Conservation (phyloP, 2,888 invertebrate species). For the Drosophila meridiana region DNA sequence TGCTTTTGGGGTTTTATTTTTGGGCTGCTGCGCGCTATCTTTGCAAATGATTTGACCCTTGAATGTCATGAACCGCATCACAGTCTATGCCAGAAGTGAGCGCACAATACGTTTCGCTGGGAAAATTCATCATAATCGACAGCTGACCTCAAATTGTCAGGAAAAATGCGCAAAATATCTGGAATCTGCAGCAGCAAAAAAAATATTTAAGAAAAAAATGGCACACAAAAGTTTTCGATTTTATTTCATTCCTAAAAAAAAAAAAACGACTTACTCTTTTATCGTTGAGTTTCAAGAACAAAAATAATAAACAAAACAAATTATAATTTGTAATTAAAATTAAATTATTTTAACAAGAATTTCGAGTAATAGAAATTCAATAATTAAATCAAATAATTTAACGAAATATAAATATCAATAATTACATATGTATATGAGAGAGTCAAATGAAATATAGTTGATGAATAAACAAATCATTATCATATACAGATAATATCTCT, state of each 20-base stretch:
- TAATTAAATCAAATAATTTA: no score
- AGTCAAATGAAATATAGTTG: no score
- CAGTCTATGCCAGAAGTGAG: constrained; percentile 1
- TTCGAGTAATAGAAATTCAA: no score
- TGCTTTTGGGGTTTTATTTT: constrained; percentile 31
- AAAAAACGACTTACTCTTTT: not conserved
- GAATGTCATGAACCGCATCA: constrained; percentile 57
- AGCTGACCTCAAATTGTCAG: constrained; percentile 10
- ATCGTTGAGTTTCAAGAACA: not conserved
- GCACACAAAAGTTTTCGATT: not conserved
- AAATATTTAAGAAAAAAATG: no score
- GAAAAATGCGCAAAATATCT: not conserved
- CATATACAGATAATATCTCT: no score
- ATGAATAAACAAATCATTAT: no score
- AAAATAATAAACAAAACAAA: not conserved
- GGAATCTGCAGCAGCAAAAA: no score
- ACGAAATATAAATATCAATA: no score
- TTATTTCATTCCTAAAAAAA: no score
- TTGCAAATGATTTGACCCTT: constrained; percentile 62
- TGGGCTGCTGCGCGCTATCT: constrained; percentile 27
- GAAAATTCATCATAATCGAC: constrained; percentile 2
- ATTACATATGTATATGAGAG: no score
- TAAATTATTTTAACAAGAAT: not conserved
- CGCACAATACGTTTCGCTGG: constrained; percentile 12
- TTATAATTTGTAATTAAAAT: not conserved